These are phyloP conservation scores for Nasonia longicornis DNA, from an alignment of 1,140 invertebrate genomes.

Conservation along the genomic window DNA sequence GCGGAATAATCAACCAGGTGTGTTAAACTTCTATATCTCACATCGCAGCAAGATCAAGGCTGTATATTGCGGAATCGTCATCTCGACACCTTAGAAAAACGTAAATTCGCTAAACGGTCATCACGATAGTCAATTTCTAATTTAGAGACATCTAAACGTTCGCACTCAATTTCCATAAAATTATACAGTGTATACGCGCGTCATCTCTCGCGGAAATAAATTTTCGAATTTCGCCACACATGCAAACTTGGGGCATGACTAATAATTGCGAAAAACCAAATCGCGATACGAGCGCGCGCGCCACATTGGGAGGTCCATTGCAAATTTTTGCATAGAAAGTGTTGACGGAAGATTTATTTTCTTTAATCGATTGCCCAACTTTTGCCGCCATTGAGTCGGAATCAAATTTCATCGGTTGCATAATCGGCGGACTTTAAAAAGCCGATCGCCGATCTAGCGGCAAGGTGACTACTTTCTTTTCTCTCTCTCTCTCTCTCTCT, in stretches of 20 bases:
- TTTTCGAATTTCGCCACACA: neutral
- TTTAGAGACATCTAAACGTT: neutral
- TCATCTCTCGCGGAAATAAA: conserved; percentile 1
- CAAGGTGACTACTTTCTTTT: conserved; percentile 28
- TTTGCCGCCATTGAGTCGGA: neutral
- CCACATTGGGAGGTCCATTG: conserved; percentile 9
- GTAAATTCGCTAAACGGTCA: neutral
- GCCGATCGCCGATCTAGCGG: neutral
- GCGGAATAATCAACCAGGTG: conserved; percentile 65
- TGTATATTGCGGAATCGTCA: no score
- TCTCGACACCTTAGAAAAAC: no score
- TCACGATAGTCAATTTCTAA: conserved; percentile 7
- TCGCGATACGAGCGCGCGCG: neutral
- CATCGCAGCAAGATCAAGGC: no score
- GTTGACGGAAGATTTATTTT: conserved; percentile 28
- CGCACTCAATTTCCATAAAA: neutral
- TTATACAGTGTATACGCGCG: neutral
- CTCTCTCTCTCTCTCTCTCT: neutral
- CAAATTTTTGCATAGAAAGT: conserved; percentile 33
- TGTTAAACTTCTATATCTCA: conserved; percentile 40
- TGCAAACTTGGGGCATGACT: neutral
- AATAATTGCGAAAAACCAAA: conserved; percentile 10
- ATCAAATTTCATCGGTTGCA: conserved; percentile 26
- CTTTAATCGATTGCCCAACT: conserved; percentile 10
- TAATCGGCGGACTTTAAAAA: conserved; percentile 17